Conservation (phyloP, 2,113 vertebrate genomes). For the Phaetusa simplex region DNA sequence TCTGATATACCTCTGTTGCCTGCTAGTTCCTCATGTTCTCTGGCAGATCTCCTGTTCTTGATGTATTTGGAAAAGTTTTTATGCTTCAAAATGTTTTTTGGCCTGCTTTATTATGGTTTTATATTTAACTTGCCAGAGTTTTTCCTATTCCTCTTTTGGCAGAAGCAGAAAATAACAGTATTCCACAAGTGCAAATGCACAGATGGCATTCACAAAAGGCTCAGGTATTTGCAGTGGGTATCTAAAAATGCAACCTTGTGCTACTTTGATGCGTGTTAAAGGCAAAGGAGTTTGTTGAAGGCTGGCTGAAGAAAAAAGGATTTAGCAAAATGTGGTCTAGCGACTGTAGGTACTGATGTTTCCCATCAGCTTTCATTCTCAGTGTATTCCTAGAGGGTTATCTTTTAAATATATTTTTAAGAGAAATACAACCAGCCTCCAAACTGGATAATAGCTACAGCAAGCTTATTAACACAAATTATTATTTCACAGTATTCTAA, state of each 20-base stretch:
- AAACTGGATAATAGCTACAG: not conserved
- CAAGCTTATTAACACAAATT: not conserved
- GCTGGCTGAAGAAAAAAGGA: not conserved
- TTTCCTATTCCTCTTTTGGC: not conserved
- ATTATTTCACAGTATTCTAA: not conserved
- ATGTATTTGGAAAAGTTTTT: not conserved
- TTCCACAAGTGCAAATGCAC: not conserved
- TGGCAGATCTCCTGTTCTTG: not conserved
- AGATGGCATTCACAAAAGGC: not conserved
- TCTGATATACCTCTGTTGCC: not conserved
- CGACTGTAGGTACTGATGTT: not conserved
- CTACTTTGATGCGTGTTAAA: not conserved
- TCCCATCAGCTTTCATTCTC: not conserved
- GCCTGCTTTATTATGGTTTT: not conserved
- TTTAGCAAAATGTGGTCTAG: not conserved
- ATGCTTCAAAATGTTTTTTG: not conserved
- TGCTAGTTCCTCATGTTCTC: not conserved
- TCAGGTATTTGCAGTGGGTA: not conserved
- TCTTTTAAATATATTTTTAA: not conserved
- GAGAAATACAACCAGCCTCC: not conserved
- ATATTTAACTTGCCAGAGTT: not conserved
- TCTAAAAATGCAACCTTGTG: not conserved
- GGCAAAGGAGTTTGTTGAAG: not conserved
- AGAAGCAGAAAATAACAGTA: conserved; percentile 17
- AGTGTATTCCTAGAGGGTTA: not conserved